phyloP scores from a whole-genome alignment of 2,888 invertebrate species.

The Kuschelorhynchus macadamiae region DNA sequence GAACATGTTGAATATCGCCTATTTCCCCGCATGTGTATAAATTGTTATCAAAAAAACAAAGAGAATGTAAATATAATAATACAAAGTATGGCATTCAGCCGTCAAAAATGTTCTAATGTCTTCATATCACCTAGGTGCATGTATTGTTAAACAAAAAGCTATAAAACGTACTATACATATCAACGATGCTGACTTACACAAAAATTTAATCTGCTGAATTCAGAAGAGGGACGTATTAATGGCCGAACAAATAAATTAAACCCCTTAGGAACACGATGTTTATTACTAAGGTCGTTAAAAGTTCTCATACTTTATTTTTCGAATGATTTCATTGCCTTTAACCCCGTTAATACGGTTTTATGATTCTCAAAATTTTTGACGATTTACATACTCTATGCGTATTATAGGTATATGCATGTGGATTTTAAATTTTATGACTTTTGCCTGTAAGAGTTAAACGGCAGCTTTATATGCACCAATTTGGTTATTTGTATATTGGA shows the following conservation, averaged over 20 bases:
- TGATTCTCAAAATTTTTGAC: slow-evolving; percentile 46
- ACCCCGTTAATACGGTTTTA: slow-evolving; percentile 49
- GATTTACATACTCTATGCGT: slow-evolving; percentile 39
- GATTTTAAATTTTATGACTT: slow-evolving; percentile 40
- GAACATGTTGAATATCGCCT: too few species aligned
- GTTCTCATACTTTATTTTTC: slow-evolving; percentile 46
- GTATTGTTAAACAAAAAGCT: not conserved
- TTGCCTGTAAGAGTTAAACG: slow-evolving; percentile 26
- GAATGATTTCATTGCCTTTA: slow-evolving; percentile 46
- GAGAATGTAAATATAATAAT: too few species aligned
- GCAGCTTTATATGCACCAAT: too few species aligned
- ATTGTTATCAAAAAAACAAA: too few species aligned
- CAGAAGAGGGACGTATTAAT: slow-evolving; percentile 40
- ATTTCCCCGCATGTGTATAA: too few species aligned
- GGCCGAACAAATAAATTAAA: slow-evolving; percentile 49
- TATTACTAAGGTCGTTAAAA: slow-evolving; percentile 48
- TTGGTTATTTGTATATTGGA: too few species aligned
- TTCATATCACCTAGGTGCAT: too few species aligned
- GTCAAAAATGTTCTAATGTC: too few species aligned
- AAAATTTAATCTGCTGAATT: slow-evolving; percentile 47
- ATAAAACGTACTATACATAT: slow-evolving; percentile 22
- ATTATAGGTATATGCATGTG: slow-evolving; percentile 32
- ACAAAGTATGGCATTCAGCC: too few species aligned
- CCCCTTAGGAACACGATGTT: slow-evolving; percentile 49
- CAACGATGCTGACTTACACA: slow-evolving; percentile 41